Evolutionary conservation across 2,888 invertebrate species (phyloP).

Genomic region (Troides helena): DNA sequence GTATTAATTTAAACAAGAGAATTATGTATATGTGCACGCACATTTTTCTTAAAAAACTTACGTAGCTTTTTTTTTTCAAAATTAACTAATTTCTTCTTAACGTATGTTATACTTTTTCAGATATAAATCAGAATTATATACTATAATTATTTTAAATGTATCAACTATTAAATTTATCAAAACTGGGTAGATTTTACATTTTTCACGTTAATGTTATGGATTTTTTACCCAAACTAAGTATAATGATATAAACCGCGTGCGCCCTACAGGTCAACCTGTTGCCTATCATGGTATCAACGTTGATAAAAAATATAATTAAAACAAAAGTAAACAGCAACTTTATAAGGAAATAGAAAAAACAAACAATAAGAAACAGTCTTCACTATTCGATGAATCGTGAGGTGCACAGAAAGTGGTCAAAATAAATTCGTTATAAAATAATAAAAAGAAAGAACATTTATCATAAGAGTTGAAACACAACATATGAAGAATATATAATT

Average conservation of each 20-base stretch:
- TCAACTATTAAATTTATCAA: too few species aligned
- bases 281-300: neutral
- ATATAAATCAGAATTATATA: too few species aligned
- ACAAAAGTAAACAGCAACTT: neutral
- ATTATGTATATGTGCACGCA: too few species aligned
- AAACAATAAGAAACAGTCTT: conserved; percentile 3
- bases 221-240: too few species aligned
- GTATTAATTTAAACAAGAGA: too few species aligned
- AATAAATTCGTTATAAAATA: conserved; percentile 10
- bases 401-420: neutral
- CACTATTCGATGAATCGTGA: neutral
- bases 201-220: neutral
- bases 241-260: too few species aligned
- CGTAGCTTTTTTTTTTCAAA: too few species aligned
- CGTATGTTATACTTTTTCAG: too few species aligned
- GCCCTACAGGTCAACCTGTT: neutral
- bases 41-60: too few species aligned
- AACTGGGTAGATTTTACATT: too few species aligned
- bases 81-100: neutral
- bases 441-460: conserved; percentile 12
- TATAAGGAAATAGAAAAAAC: neutral
- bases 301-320: neutral
- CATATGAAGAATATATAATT: conserved; percentile 7
- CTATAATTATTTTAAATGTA: too few species aligned
- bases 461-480: conserved; percentile 1